Evolutionary conservation across 2,888 invertebrate species (phyloP), one percentile per base, ranked within the genome.

Genomic region (Agonopterix arenella): DNA sequence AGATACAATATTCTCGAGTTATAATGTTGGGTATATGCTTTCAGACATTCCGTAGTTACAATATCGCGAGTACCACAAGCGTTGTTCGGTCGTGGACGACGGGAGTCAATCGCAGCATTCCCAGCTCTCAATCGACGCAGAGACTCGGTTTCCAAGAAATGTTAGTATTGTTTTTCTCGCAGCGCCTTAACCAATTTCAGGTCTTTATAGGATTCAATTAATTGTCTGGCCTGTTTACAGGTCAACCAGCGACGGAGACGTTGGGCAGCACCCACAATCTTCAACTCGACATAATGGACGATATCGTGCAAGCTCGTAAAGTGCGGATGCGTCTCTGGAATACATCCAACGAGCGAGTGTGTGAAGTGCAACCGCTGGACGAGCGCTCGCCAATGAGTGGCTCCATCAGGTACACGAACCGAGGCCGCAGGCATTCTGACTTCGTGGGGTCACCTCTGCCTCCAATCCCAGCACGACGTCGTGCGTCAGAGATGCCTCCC

Each of bases 261-360:
- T 89, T 93, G 43, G 95, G 95, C 49, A 95, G 95, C 76, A 93
- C 94, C 43, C 96, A 96, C 75, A 96, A 96, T 70, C 89, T 96
- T 7, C 95, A 95, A 72, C 82, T 96, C 62, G 96, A 96, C 70
- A 96, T 96, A 59, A 96, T 96, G 96, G 96, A 96, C 65, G 95
- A 96, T 69, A 96, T 96, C 55, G 94, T 96, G 10, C 93, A 93
- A 66, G 94, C 95, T 10, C 91, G 95, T 47, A 96, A 96, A 89
- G 92, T 95, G 0, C 92, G 95, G 53, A 93, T 96, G 92, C 95
- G 95, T 68, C 91, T 96, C 68, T 96, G 95, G 95, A 95, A 94
- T 56, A 95, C 95, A 1, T 93, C 95, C 53, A 95, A 91, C 66
- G 94, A 94, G 74, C 92, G 92, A 50, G 93, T 96, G 9, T 96